Evolutionary conservation across 2,113 vertebrate genomes (phyloP).

Genomic region (Physeter macrocephalus): DNA sequence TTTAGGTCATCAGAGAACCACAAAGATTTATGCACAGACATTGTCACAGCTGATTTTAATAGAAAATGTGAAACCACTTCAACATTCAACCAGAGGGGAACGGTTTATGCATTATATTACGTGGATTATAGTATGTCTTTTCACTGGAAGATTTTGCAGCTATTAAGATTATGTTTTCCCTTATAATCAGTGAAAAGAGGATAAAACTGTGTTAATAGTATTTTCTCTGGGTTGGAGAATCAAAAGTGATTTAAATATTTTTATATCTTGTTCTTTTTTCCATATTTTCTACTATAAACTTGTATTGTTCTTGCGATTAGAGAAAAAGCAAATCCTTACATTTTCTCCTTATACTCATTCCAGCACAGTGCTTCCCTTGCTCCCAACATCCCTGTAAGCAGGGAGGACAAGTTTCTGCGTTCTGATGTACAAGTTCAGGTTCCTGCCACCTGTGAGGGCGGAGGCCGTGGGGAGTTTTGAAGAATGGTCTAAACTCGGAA

Average conservation of each 20-base stretch:
- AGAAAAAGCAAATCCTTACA: neutral
- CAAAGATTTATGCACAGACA: too few relatives aligned
- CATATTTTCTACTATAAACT: neutral
- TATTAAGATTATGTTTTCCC: neutral
- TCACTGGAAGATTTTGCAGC: neutral
- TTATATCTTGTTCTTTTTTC: neutral
- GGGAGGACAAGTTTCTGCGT: neutral
- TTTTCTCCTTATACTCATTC: neutral
- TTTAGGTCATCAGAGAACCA: neutral
- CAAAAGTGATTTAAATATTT: neutral
- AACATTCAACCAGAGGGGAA: neutral
- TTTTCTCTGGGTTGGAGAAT: neutral
- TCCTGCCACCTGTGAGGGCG: neutral
- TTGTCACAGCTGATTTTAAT: neutral
- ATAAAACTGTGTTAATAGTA: neutral
- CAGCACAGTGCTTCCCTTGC: accelerated
- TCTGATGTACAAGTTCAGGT: neutral
- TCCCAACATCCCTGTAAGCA: neutral
- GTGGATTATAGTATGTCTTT: neutral
- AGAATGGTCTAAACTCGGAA: neutral
- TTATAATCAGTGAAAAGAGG: neutral
- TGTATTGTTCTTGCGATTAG: neutral
- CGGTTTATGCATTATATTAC: neutral
- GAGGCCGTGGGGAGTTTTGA: neutral
- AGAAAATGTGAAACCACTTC: neutral